Evolutionary conservation across 2,888 invertebrate genomes (phyloP), one percentile per base, ranked within the genome.

Genomic region (Stomorhina lunata): DNA sequence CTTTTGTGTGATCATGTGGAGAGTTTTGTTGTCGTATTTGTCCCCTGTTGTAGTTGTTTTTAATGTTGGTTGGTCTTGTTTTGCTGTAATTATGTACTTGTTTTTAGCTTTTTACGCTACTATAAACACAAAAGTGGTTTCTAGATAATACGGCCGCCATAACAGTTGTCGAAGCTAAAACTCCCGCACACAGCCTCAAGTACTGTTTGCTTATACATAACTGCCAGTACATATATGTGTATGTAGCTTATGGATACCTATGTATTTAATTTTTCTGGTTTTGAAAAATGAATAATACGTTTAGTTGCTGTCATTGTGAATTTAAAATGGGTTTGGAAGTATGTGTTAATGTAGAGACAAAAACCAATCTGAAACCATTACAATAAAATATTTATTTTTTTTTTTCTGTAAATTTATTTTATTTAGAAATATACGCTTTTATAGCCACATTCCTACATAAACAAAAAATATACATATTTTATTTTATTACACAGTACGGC

Each of bases 61-160:
- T n/a, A n/a, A 25, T 43, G 50, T 77, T 61, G 7, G 50, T 43
- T 63, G 66, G 45, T 63, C 32, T 40, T 73, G 63, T 66, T 68
- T 66, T 45, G n/a, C 48, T 72, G 55, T 72, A 77, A 72, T 77
- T 73, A 73, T 73, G 55, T 68, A 73, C 63, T 78, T 73, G 78
- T 69, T 73, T 81, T 81, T 57, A 81, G 61, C 72, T 63, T 48
- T 77, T 81, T 55, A 61, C 63, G 68, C 81, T 40, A 25, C 68
- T 73, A 43, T 57, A 73, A 81, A 63, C 66, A 77, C 29, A 72
- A 59, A 61, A 55, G 55, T 73, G 59, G 66, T 68, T 68, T 81
- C 63, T n/a, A 73, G 77, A 77, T 81, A 81, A 68, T 72, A 53
- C 48, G 34, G 32, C 34, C 55, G 27, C 22, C 37, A 45, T 15